These are phyloP conservation scores for Syngnathoides biaculeatus DNA, from an alignment of 2,113 vertebrate species.

Conservation along the genomic window DNA sequence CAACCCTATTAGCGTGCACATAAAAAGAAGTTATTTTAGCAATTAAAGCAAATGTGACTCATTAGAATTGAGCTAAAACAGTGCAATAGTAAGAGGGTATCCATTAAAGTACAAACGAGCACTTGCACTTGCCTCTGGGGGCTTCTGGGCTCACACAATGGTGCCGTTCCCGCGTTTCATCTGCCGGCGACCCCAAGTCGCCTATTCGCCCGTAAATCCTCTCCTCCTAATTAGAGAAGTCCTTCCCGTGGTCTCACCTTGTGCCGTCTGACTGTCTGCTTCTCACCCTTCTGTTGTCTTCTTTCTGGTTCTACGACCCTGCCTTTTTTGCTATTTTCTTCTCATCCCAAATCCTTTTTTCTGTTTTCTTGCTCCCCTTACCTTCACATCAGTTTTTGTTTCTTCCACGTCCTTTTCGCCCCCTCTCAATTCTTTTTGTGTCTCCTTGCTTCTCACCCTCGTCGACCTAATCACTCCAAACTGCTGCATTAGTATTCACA, in stretches of 20 bases:
- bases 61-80: slow-evolving; percentile 31
- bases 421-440: slow-evolving; percentile 7
- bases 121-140: slow-evolving; percentile 12
- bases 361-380: neutral
- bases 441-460: slow-evolving; percentile 27
- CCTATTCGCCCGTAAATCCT: slow-evolving; percentile 28
- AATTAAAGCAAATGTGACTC: slow-evolving; percentile 28
- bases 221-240: slow-evolving; percentile 52
- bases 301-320: neutral
- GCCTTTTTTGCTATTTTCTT: neutral
- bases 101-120: slow-evolving; percentile 17
- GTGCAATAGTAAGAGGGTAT: slow-evolving; percentile 6
- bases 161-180: slow-evolving; percentile 26
- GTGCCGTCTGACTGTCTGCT: slow-evolving; percentile 2
- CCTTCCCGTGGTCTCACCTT: slow-evolving; percentile 21
- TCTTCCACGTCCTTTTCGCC: slow-evolving; percentile 4
- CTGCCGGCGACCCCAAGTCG: slow-evolving; percentile 19
- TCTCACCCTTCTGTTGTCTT: neutral
- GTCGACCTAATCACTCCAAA: slow-evolving; percentile 41
- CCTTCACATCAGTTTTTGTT: neutral
- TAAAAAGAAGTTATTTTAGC: slow-evolving; percentile 29
- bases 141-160: slow-evolving; percentile 13
- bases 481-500: slow-evolving; percentile 54
- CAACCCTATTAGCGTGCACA: slow-evolving; percentile 16
- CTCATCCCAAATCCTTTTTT: neutral